phyloP scores from a whole-genome alignment of 2,113 vertebrate genomes.

The Antigone vipio region DNA sequence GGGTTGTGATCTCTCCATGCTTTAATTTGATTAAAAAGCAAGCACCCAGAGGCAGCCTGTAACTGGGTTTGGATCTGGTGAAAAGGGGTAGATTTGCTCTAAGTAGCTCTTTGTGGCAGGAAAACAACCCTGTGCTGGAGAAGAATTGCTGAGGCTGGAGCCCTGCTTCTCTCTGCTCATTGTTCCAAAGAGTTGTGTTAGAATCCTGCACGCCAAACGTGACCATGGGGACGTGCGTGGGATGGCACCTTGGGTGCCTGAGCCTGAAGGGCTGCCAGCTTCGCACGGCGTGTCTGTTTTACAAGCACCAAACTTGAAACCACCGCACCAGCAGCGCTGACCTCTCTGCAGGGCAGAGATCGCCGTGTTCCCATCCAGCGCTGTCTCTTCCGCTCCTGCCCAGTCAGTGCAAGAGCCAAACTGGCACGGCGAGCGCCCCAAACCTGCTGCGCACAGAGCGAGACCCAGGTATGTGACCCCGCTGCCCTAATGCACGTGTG shows the following conservation, averaged over 20 bases:
- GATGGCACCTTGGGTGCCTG: accelerated
- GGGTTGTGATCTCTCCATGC: neutral
- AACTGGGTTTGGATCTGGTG: neutral
- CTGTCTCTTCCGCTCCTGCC: neutral
- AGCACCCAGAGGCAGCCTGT: neutral
- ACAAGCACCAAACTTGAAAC: neutral
- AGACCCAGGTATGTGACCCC: neutral
- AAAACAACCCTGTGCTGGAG: neutral
- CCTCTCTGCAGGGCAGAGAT: neutral
- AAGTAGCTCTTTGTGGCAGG: neutral
- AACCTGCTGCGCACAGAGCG: accelerated
- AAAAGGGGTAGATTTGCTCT: no score
- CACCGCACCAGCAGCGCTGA: accelerated
- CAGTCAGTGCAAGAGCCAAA: neutral
- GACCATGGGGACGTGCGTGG: accelerated
- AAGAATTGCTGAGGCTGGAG: neutral
- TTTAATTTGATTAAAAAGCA: neutral
- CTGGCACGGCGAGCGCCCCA: neutral
- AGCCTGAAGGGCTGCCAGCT: neutral
- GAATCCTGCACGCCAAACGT: neutral
- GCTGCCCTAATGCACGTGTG: accelerated
- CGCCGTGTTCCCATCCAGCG: accelerated
- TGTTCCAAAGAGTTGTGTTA: accelerated
- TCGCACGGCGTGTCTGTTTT: accelerated
- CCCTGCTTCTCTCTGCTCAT: neutral